Percentiles rank a stretch among this genome's conserved stretches.
Conservation (phyloP, 92 coral and sea anemone species). For the Porites lobata region DNA sequence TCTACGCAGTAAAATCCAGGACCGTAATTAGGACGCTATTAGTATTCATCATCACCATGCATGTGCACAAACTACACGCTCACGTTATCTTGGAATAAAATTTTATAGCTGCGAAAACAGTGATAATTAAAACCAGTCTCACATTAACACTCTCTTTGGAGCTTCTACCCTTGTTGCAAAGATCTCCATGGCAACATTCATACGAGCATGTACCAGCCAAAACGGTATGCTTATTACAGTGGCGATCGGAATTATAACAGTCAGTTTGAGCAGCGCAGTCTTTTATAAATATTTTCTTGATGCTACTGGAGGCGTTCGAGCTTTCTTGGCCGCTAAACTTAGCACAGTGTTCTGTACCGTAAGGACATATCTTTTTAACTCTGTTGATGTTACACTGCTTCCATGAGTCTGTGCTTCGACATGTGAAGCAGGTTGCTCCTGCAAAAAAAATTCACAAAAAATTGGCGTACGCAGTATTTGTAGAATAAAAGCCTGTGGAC, state of each 20-base stretch:
- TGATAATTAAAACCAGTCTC: neutral
- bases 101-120: neutral
- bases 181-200: constrained; percentile 36
- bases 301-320: neutral
- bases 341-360: constrained; percentile 20
- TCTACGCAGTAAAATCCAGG: too few species aligned
- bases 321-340: neutral
- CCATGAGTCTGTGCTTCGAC: constrained; percentile 38
- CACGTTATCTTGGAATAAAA: neutral
- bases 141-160: neutral
- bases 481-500: too few species aligned
- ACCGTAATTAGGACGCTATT: too few species aligned
- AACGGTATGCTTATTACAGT: constrained; percentile 1
- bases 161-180: constrained; percentile 16
- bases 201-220: neutral
- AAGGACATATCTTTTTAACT: constrained; percentile 25
- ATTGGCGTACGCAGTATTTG: too few species aligned
- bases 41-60: neutral
- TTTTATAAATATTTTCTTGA: constrained; percentile 9
- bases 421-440: constrained; percentile 27
- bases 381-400: constrained; percentile 23
- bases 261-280: constrained; percentile 14
- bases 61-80: neutral
- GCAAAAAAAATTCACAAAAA: neutral
- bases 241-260: neutral